phyloP scores from a whole-genome alignment of 2,888 invertebrate species.

The Drosophila tanythrix region DNA sequence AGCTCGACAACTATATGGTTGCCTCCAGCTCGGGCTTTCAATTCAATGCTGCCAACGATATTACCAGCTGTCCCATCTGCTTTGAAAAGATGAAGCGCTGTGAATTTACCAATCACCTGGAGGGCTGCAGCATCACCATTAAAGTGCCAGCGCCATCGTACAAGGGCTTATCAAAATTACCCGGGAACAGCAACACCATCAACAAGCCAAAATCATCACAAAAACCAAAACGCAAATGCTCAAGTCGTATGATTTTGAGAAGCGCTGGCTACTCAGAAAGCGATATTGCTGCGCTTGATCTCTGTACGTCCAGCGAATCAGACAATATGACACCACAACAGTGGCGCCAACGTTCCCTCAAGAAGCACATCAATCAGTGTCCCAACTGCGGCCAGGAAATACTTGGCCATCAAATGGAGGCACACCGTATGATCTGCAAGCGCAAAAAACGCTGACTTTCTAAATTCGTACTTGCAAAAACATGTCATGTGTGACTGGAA shows the following conservation, averaged over 20 bases:
- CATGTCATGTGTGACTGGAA: background rate
- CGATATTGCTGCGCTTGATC: slow-evolving; percentile 59
- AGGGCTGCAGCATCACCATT: slow-evolving; percentile 82
- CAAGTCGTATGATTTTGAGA: background rate
- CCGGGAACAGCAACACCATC: slow-evolving; percentile 26
- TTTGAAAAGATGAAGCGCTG: slow-evolving; percentile 81
- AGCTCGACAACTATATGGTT: slow-evolving; percentile 78
- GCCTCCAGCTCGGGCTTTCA: slow-evolving; percentile 66
- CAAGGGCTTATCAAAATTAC: slow-evolving; percentile 3
- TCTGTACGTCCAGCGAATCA: slow-evolving; percentile 52
- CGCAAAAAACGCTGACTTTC: slow-evolving; percentile 8
- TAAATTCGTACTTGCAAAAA: background rate
- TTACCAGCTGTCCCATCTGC: slow-evolving; percentile 83
- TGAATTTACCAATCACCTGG: slow-evolving; percentile 80
- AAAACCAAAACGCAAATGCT: background rate
- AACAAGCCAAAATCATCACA: slow-evolving; percentile 2
- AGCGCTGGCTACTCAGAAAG: slow-evolving; percentile 71
- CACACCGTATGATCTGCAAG: slow-evolving; percentile 80
- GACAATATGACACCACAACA: slow-evolving; percentile 48
- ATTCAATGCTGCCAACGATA: slow-evolving; percentile 76
- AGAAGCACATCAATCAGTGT: slow-evolving; percentile 74
- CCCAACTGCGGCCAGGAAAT: slow-evolving; percentile 81
- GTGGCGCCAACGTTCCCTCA: slow-evolving; percentile 72
- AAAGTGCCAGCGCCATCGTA: slow-evolving; percentile 60
- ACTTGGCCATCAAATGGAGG: slow-evolving; percentile 74